Conservation (phyloP, 2,888 invertebrate genomes). For the Archips crataeganus region DNA sequence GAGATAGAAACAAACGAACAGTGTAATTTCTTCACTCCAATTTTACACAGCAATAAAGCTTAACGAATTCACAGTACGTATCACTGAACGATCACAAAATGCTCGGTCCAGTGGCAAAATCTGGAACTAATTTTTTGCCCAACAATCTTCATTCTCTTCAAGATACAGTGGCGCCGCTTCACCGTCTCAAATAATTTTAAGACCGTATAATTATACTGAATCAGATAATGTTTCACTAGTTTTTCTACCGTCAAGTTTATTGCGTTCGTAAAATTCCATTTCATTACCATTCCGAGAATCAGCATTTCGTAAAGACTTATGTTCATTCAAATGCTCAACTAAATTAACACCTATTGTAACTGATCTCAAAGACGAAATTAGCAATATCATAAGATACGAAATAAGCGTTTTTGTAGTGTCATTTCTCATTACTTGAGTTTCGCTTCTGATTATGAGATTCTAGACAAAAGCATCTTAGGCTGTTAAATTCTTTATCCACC, state of each 20-base stretch:
- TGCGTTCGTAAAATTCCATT: constrained; percentile 56
- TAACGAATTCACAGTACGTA: too few species aligned
- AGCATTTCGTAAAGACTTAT: background rate
- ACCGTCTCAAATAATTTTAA: background rate
- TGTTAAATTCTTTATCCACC: constrained; percentile 37
- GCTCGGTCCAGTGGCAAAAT: too few species aligned
- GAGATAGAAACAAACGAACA: too few species aligned
- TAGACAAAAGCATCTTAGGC: constrained; percentile 36
- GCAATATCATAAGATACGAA: background rate
- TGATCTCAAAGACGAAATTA: background rate
- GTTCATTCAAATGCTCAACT: background rate
- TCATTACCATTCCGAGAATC: constrained; percentile 46
- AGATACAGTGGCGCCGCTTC: background rate
- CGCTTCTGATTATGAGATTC: constrained; percentile 43
- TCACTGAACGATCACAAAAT: too few species aligned
- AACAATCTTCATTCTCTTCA: background rate
- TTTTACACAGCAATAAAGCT: too few species aligned
- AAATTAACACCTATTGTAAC: background rate
- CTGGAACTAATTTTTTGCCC: background rate
- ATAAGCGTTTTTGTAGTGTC: background rate
- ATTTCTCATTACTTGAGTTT: constrained; percentile 50
- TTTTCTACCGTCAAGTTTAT: constrained; percentile 60
- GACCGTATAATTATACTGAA: constrained; percentile 25
- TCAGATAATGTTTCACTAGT: constrained; percentile 45
- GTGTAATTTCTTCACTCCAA: too few species aligned